These are phyloP conservation scores for Coenobita brevimanus DNA, from an alignment of 1,140 invertebrate genomes.

Conservation along the genomic window DNA sequence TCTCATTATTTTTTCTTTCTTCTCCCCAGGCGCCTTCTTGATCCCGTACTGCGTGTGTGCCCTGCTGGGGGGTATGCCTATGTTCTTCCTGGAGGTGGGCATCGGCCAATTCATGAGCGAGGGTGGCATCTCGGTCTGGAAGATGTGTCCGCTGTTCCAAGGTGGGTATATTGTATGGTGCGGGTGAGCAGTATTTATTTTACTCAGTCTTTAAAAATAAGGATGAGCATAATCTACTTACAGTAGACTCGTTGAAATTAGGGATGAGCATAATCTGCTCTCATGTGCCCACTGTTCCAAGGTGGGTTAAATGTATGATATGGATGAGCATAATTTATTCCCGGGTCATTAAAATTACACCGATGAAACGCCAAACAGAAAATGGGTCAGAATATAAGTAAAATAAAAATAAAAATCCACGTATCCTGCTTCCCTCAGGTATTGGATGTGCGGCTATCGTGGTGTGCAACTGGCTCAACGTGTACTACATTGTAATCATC, in stretches of 20 bases:
- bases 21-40: slow-evolving; percentile 77
- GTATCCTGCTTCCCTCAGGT: slow-evolving; percentile 76
- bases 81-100: slow-evolving; percentile 79
- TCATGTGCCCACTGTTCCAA: too few species aligned
- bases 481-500: slow-evolving; percentile 99
- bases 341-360: too few species aligned
- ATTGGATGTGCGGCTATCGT: slow-evolving; percentile 92
- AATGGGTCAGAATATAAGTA: too few species aligned
- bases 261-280: too few species aligned
- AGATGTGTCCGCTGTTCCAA: slow-evolving; percentile 75
- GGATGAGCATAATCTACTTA: too few species aligned
- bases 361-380: too few species aligned
- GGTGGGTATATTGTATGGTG: slow-evolving; percentile 70
- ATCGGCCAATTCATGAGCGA: slow-evolving; percentile 76
- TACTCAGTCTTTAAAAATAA: too few species aligned
- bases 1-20: neutral
- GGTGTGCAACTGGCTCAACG: slow-evolving; percentile 80
- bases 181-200: neutral
- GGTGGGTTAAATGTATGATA: too few species aligned
- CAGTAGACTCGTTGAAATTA: too few species aligned
- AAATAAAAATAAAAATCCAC: too few species aligned
- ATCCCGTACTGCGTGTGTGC: slow-evolving; percentile 78
- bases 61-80: slow-evolving; percentile 76
- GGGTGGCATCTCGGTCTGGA: slow-evolving; percentile 75
- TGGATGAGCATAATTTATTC: too few species aligned